These are phyloP conservation scores for Parthenolecanium corni DNA, from an alignment of 2,888 invertebrate species.

Conservation along the genomic window DNA sequence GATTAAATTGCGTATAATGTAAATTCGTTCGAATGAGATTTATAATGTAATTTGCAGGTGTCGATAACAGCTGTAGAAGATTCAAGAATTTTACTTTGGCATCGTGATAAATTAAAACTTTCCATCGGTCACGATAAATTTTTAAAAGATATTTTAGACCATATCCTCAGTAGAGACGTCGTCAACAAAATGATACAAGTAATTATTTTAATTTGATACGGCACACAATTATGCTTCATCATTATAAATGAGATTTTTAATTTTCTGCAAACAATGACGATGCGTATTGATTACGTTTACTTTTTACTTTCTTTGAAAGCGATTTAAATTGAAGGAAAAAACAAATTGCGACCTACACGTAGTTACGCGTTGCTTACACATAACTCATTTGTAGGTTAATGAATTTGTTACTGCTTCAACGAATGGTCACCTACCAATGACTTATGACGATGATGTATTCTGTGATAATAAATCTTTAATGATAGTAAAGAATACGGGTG, in stretches of 20 bases:
- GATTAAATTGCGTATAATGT: not conserved
- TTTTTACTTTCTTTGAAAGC: no score
- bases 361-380: no score
- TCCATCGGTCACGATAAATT: constrained; percentile 72
- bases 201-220: constrained; percentile 6
- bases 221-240: no score
- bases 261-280: no score
- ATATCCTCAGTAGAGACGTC: constrained; percentile 71
- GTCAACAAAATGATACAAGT: constrained; percentile 81
- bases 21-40: not conserved
- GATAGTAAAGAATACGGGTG: constrained; percentile 60
- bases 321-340: no score
- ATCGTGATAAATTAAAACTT: constrained; percentile 70
- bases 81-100: constrained; percentile 70
- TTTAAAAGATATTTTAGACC: constrained; percentile 74
- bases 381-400: constrained; percentile 49
- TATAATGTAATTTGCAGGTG: constrained; percentile 44
- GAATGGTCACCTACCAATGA: constrained; percentile 54
- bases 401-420: constrained; percentile 58
- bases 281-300: no score
- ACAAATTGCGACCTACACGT: no score
- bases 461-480: constrained; percentile 65
- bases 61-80: constrained; percentile 81
- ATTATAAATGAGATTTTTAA: no score
- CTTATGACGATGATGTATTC: constrained; percentile 39